These are phyloP conservation scores for Epinotia brunnichana DNA, from an alignment of 2,888 invertebrate genomes.

Conservation along the genomic window DNA sequence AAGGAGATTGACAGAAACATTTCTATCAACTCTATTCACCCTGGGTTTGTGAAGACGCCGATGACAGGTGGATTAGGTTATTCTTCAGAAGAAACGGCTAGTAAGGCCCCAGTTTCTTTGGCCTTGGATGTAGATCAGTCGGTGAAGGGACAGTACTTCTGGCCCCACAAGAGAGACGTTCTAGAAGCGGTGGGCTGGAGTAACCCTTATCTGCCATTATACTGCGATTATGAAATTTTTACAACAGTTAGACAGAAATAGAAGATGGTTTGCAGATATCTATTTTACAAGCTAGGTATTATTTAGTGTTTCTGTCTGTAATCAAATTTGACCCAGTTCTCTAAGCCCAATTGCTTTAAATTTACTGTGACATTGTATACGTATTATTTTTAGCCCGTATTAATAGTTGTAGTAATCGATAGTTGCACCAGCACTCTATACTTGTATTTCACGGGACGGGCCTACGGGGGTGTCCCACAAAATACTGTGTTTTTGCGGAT, in stretches of 20 bases:
- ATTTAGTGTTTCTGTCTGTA: too few relatives aligned
- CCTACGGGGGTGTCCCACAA: too few relatives aligned
- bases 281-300: too few relatives aligned
- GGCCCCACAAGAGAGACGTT: slow-evolving; percentile 48
- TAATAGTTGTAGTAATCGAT: too few relatives aligned
- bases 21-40: slow-evolving; percentile 52
- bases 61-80: slow-evolving; percentile 50
- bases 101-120: slow-evolving; percentile 49
- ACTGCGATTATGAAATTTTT: slow-evolving; percentile 19
- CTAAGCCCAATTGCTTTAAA: too few relatives aligned
- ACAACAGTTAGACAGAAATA: not conserved
- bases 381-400: too few relatives aligned
- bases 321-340: too few relatives aligned
- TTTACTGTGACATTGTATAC: too few relatives aligned
- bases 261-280: not conserved
- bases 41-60: slow-evolving; percentile 51
- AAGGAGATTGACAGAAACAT: slow-evolving; percentile 48
- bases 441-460: too few relatives aligned
- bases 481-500: too few relatives aligned
- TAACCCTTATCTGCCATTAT: slow-evolving; percentile 39
- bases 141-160: slow-evolving; percentile 53
- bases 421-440: too few relatives aligned
- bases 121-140: slow-evolving; percentile 53
- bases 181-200: slow-evolving; percentile 50
- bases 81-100: slow-evolving; percentile 47